Evolutionary conservation across 2,797 vertebrate genomes (phyloP).

Genomic region (Onychomys torridus): DNA sequence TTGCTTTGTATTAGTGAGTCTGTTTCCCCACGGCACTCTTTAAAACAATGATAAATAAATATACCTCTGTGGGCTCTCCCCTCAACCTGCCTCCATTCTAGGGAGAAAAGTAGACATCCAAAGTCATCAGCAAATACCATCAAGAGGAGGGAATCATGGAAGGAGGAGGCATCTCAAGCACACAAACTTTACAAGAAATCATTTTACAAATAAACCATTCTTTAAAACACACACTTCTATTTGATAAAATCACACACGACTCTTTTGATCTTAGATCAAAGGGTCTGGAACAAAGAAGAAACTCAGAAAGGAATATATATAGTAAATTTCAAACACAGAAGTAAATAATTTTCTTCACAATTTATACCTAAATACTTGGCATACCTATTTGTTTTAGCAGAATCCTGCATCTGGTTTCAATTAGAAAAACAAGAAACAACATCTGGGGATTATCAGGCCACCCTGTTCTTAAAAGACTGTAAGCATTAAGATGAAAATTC

Average conservation of each 20-base stretch:
- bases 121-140: background rate
- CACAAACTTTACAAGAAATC: background rate
- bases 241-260: background rate
- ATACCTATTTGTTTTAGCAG: conserved; percentile 39
- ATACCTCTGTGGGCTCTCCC: too few species aligned
- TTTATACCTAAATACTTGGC: conserved; percentile 60
- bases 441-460: conserved; percentile 55
- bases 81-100: background rate
- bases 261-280: background rate
- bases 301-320: background rate
- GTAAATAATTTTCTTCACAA: conserved; percentile 55
- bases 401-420: conserved; percentile 63
- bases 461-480: conserved; percentile 47
- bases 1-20: too few species aligned
- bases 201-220: background rate
- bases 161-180: background rate
- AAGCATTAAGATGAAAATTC: conserved; percentile 67
- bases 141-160: background rate
- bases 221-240: conserved; percentile 28
- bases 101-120: background rate
- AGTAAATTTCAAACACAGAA: conserved; percentile 28
- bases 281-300: conserved; percentile 45
- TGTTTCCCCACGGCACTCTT: too few species aligned
- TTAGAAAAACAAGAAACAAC: conserved; percentile 74
- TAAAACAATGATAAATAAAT: too few species aligned